Evolutionary conservation across 2,888 invertebrate genomes (phyloP).

Genomic region (Sacculina carcini): DNA sequence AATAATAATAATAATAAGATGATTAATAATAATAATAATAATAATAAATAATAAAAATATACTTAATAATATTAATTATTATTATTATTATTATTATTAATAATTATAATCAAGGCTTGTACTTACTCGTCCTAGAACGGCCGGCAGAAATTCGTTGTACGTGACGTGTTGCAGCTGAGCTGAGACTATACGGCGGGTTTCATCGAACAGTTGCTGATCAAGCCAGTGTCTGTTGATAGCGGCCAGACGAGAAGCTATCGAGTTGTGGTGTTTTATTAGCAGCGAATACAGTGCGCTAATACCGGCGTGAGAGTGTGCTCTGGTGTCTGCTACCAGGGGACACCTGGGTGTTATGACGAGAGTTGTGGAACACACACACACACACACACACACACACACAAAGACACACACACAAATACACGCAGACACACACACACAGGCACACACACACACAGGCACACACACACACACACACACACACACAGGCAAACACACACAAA

Average conservation of each 20-base stretch:
- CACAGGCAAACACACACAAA: too few relatives aligned
- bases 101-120: too few relatives aligned
- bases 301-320: conserved; percentile 27
- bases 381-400: too few relatives aligned
- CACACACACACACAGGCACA: too few relatives aligned
- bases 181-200: conserved; percentile 23
- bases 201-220: conserved; percentile 39
- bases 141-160: conserved; percentile 26
- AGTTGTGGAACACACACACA: conserved; percentile 9
- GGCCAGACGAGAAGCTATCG: conserved; percentile 31
- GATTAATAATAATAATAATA: too few relatives aligned
- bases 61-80: too few relatives aligned
- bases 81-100: too few relatives aligned
- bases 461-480: conserved; percentile 1
- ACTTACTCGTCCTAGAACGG: conserved; percentile 24
- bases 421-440: too few relatives aligned
- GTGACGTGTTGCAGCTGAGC: conserved; percentile 27
- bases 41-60: too few relatives aligned
- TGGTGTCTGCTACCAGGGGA: conserved; percentile 21
- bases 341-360: conserved; percentile 7
- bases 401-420: too few relatives aligned
- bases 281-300: conserved; percentile 44
- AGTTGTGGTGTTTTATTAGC: conserved; percentile 44
- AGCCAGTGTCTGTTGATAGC: conserved; percentile 49
- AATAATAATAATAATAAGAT: too few relatives aligned